Percentiles rank a stretch among this genome's conserved stretches.
phyloP scores from a whole-genome alignment of 2,797 vertebrate species.

The Babyrousa celebensis region DNA sequence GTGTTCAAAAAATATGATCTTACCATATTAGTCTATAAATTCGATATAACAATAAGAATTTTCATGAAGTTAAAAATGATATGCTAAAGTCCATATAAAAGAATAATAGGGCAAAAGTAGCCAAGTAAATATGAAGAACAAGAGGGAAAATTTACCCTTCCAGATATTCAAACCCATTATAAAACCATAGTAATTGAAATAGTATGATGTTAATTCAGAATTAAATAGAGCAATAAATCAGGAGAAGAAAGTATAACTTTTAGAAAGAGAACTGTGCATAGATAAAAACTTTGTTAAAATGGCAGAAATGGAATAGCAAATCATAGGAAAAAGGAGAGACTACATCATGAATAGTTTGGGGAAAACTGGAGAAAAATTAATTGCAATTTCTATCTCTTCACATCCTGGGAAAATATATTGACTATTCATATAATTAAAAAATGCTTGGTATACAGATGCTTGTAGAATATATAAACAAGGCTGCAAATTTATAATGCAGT shows the following conservation, averaged over 20 bases:
- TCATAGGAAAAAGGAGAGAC: neutral
- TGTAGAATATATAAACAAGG: neutral
- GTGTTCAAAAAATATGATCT: neutral
- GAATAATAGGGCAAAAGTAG: neutral
- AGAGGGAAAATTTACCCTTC: neutral
- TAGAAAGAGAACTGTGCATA: neutral
- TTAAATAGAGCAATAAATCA: neutral
- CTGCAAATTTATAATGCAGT: neutral
- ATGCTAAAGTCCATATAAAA: neutral
- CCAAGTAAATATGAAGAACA: slow-evolving; percentile 18
- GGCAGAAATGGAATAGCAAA: neutral
- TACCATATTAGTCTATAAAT: neutral
- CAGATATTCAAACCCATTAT: neutral
- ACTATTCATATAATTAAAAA: neutral
- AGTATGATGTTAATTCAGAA: neutral
- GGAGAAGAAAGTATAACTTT: neutral
- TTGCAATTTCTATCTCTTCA: slow-evolving; percentile 1
- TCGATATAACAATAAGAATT: slow-evolving; percentile 9
- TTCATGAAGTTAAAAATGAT: neutral
- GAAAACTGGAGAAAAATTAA: neutral
- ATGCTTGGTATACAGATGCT: neutral
- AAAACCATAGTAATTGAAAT: slow-evolving; percentile 33
- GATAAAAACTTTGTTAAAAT: slow-evolving; percentile 7
- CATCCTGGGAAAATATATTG: neutral
- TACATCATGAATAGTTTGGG: neutral